Base-by-base conservation (phyloP, 2,888 invertebrate species). In the Matsumyia berberina region DNA sequence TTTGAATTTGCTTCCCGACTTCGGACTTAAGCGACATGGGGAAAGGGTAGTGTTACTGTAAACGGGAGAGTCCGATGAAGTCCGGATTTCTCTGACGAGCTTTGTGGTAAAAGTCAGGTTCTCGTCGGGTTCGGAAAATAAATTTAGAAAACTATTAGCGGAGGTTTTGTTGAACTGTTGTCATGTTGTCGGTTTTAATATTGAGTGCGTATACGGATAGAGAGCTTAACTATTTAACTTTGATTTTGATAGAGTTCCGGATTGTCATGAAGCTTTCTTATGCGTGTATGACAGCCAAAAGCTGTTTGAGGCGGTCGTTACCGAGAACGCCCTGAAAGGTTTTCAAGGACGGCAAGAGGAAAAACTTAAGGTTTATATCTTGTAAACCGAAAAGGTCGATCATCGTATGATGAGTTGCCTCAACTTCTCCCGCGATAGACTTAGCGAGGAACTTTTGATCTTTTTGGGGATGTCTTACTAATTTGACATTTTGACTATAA, bases 371-470 rank as follows among this genome's bases (percentile, higher is more conserved):
- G 5, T n/a, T 42, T 4, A 60, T 42, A 6, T 46, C 7, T 8
- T 62, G 44, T 0, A 12, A 29, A 1, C 24, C 15, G 11, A 62
- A 44, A 1, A 46, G 29, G 6, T 62, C 33, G 11, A 17, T 44
- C 17, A 33, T 15, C n/a, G 44, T 44, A 11, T 62, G 42, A 0
- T 62, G 39, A 8, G 39, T 29, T 31, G 33, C 46, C 15, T 44
- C 11, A 5, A 46, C 33, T 15, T 44, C 33, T 17, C 31, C 42
- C 8, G 29, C 29, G 24, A 42, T 29, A 1, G 29, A 39, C 9
- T 29, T 58, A 1, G 42, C 57, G 6, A 57, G 37, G 5, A 60
- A 62, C 24, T 58, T 3, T 42, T 58, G 3, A 9, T 58, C 42
- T 1, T n/a, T n/a, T n/a, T n/a, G 42, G 24, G 3, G 12, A 29